Base-by-base conservation (phyloP, 2,113 vertebrate genomes). In the Larimichthys polyactis region DNA sequence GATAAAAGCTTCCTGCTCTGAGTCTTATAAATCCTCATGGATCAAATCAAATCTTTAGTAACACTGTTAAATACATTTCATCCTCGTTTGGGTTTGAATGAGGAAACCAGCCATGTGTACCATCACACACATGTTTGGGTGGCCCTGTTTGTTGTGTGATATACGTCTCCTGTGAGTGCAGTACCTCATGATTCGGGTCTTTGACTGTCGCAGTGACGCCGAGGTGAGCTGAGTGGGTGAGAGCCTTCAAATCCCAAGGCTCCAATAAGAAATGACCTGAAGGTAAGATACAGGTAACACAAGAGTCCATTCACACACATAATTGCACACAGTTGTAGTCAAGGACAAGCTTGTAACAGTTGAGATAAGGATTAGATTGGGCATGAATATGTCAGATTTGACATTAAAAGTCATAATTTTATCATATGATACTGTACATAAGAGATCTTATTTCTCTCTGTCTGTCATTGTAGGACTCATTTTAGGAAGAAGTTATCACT, bases 191-290 rank as follows among this genome's bases (percentile, higher is more conserved):
- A 44, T 90, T 75, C 65, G 96, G 96, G 57, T 95, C 95, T 89
- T 88, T 95, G 59, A 98, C 90, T 12, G 94, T 97, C 70, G 97
- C 94, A 75, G 95, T 95, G 92, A 97, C 93, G 46, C 97, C 97
- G 51, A 97, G 87, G 17, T 97, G 96, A 82, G 96, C 95, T 59
- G 96, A 95, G 75, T 94, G 94, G 44, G 90, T 90, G 0, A 84
- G 71, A 11, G 58, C 72, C 10, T 72, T 90, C 5, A 78, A 10
- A 87, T 97, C 92, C 97, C 96, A 98, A 1, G 93, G 92, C 87
- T 98, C 96, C 66, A 97, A 75, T 92, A 97, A 94, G 92, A 98
- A 97, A 80, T 90, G 90, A 0, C 96, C 97, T 99, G 66, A 87
- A 83, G 82, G 86, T 89, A 90, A 75, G 59, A 87, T 11, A 87